Base-by-base conservation (phyloP, 1,140 invertebrate species). In the Pogonomyrmex barbatus region DNA sequence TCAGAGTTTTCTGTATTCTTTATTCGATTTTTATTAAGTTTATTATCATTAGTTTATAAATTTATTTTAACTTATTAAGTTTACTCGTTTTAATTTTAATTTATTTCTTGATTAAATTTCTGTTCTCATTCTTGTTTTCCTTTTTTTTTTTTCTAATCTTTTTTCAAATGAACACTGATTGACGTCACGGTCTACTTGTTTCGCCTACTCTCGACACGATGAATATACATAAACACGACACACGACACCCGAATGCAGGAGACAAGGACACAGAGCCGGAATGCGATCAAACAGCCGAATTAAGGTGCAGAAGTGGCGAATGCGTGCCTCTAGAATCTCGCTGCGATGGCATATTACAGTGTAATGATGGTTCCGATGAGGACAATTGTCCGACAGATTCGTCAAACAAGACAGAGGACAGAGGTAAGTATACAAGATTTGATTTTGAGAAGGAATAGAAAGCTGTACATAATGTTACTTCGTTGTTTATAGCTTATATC, bases 361-460 rank as follows among this genome's bases (percentile, higher is more conserved):
- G 96, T 90, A 77, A 86, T 6, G 96, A 96, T 81, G 92, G 92
- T 47, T 95, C 95, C 33, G 96, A 96, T 89, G 96, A 96, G 92
- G 39, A 90, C 6, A 93, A 92, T 30, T 95, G 95, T 77, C 76
- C 4, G n/a, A n/a, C 0, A n/a, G 84, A 78, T n/a, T n/a, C 8
- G 0, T 17, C 8, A 2, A 52, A 39, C 8, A 62, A 24, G 14
- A 68, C 54, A 8, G n/a, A 9, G n/a, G 5, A 84, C 42, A 24
- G 24, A 24, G 24, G 63, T 63, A n/a, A 50, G 89, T 90, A 60
- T 79, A 86, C 79, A 47, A 1, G 8, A 67, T 0, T n/a, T 47
- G 24, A 58, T 67, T 2, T 9, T 47, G n/a, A 8, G 2, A 9
- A 52, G 17, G 14, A 3, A 1, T 30, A 67, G 2, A 54, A 81